Evolutionary conservation across 2,797 vertebrate species (phyloP), one percentile per base, ranked within the genome.

Genomic region (Centroberyx gerrardi): DNA sequence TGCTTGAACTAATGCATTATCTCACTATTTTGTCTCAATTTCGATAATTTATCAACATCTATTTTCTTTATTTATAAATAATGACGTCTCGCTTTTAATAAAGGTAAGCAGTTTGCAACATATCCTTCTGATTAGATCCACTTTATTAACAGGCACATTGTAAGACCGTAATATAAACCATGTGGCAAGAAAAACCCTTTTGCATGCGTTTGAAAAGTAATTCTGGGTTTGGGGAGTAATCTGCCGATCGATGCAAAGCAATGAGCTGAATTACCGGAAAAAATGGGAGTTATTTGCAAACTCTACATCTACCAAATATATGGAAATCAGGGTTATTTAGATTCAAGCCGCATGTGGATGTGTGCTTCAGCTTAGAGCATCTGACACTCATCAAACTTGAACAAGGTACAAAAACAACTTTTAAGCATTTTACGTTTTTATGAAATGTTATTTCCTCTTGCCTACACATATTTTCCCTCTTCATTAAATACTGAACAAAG

Each of bases 111-210:
- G 28, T 31, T 56, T 56, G 54, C 28, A 14, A 15, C 14, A 8
- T 31, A 12, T 56, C 54, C 27, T 28, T 1, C 55, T n/a, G 55
- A 58, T n/a, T 36, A 18, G 55, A 7, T 9, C 5, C 15, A 17
- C 14, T 59, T 38, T 12, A 38, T 5, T 38, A 38, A 59, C 15
- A n/a, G 28, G 28, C 28, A 29, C 8, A 0, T 3, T 36, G 72
- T 82, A 77, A 64, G 42, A 70, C 42, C 46, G 1, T 78, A 81
- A 81, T 5, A 22, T 15, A 55, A 82, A 84, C 76, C 83, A 86
- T 51, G 75, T 78, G 77, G 28, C 13, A 0, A 15, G 42, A 36
- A 27, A 22, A 22, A 33, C n/a, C 6, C 59, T 63, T 46, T 59
- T 17, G 69, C 2, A 2, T 17, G 58, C 48, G 28, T 65, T 53